Base-by-base conservation (phyloP, 2,113 vertebrate species). In the Epinephelus fuscoguttatus region DNA sequence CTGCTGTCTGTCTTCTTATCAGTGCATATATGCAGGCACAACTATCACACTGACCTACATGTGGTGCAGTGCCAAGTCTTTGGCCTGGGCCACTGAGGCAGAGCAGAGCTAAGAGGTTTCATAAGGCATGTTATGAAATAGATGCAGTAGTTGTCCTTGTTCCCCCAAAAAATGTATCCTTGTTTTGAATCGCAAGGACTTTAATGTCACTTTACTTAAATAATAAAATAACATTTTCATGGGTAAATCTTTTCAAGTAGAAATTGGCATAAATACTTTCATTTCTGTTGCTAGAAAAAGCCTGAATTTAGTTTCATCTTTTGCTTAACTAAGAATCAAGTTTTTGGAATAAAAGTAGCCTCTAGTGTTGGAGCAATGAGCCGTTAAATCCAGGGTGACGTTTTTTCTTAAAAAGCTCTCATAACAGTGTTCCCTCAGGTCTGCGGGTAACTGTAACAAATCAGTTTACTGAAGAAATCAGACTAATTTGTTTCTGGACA, bases 71-170 rank as follows among this genome's bases (percentile, higher is more conserved):
- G 80, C 75, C 78, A 87, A 69, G 57, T 76, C 69, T 75, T 13
- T 59, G 77, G 30, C 75, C 21, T 42, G 30, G 63, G 49, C 47
- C 66, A 62, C 50, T 79, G 9, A 59, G 61, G 21, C 69, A 62
- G 59, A 67, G 75, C 55, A 70, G 40, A 74, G 81, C 83, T 84
- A 77, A 56, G 64, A 84, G 64, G 77, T 93, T 92, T 92, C 89
- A 88, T 91, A 89, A 93, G 84, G 18, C 47, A 17, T 75, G 80
- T 91, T 91, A 89, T 91, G 87, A 91, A 91, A 94, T 80, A 33
- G 67, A 81, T 45, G 15, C 78, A 75, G 40, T 47, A 72, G 80
- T 76, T 50, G 52, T 75, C 70, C 67, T 82, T 69, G 66, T 60
- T 30, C 60, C 59, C 45, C 2, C 10, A 49, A 60, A 55, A 63